phyloP scores from a whole-genome alignment of 2,797 vertebrate genomes.

The Sebastes hopkinsi region DNA sequence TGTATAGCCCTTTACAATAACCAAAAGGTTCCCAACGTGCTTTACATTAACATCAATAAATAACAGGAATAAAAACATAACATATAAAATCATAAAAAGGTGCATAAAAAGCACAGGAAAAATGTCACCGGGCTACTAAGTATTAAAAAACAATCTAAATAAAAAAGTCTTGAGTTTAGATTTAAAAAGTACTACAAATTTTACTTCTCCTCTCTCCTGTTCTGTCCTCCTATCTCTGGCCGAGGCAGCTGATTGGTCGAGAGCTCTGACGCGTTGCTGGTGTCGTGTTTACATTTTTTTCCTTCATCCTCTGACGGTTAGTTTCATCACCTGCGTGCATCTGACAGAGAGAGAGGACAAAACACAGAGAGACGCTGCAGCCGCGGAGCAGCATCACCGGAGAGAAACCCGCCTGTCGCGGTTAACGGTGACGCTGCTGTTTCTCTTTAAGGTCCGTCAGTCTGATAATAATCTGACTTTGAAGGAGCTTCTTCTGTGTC shows the following conservation, averaged over 20 bases:
- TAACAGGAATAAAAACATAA: too few species aligned
- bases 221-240: constrained; percentile 36
- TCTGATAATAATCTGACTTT: not conserved
- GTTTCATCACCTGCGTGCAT: not conserved
- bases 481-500: not conserved
- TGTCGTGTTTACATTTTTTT: constrained; percentile 15
- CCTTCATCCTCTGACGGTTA: accelerated
- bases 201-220: not conserved
- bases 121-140: too few species aligned
- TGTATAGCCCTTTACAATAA: too few species aligned
- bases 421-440: constrained; percentile 1
- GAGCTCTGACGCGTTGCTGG: not conserved
- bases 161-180: too few species aligned
- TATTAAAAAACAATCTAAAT: too few species aligned
- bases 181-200: too few species aligned
- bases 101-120: too few species aligned
- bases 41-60: too few species aligned
- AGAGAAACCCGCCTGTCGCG: not conserved
- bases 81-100: too few species aligned
- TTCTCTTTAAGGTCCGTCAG: not conserved
- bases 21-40: too few species aligned
- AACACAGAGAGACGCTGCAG: not conserved
- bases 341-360: not conserved
- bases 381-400: constrained; percentile 17
- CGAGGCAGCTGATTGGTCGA: constrained; percentile 13